Evolutionary conservation across 2,113 vertebrate genomes (phyloP).

Genomic region (Forbesichthys agassizii): DNA sequence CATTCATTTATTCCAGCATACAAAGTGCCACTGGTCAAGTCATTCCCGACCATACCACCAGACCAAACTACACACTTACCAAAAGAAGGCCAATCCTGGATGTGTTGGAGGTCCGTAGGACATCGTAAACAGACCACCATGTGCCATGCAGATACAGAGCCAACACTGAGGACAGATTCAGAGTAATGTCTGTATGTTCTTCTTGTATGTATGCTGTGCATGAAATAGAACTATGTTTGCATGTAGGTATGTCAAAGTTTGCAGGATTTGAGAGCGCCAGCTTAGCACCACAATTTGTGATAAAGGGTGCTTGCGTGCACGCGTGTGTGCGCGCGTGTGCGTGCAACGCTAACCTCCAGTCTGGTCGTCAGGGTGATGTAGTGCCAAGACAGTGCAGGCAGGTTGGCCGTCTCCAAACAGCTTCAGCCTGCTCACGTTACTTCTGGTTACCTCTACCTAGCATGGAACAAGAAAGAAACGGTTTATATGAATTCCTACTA

Average conservation of each 20-base stretch:
- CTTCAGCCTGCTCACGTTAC: conserved; percentile 51
- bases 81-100: conserved; percentile 78
- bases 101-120: conserved; percentile 78
- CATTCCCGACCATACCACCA: not conserved
- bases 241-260: not conserved
- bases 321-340: not conserved
- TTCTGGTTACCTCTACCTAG: conserved; percentile 61
- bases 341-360: conserved; percentile 50
- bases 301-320: no score
- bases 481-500: not conserved
- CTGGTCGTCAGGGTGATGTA: conserved; percentile 58
- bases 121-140: conserved; percentile 85
- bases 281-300: not conserved
- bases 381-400: conserved; percentile 49
- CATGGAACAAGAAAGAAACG: not conserved
- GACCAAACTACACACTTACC: conserved; percentile 65
- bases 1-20: no score
- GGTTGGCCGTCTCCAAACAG: conserved; percentile 65
- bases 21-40: no score
- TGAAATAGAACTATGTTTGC: not conserved
- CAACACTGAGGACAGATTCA: conserved; percentile 72
- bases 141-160: conserved; percentile 79
- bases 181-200: not conserved
- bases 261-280: not conserved
- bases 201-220: not conserved